phyloP scores from a whole-genome alignment of 2,113 vertebrate genomes.

The Pseudopodoces humilis region DNA sequence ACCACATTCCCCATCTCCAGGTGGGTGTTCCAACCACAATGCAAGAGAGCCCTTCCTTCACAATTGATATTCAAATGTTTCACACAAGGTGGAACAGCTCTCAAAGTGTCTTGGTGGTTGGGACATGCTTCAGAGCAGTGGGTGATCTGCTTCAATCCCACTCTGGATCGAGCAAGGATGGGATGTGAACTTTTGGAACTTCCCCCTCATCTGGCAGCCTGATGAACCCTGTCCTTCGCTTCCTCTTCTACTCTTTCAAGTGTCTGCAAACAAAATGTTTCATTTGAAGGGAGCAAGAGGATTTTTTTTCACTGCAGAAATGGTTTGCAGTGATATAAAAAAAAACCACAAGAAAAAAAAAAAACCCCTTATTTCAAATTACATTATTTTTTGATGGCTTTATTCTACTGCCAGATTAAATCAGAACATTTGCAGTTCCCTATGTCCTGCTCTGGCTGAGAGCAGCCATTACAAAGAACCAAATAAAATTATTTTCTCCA shows the following conservation, averaged over 20 bases:
- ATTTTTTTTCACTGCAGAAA: not conserved
- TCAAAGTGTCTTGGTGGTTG: conserved; percentile 10
- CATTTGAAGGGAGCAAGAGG: not conserved
- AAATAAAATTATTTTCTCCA: not conserved
- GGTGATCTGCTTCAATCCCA: conserved; percentile 27
- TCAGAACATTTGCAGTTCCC: not conserved
- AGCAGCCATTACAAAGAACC: not conserved
- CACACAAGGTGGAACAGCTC: conserved; percentile 11
- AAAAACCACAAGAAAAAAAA: not conserved
- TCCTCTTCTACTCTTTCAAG: conserved; percentile 52
- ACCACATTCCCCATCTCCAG: conserved; percentile 19
- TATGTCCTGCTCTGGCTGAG: not conserved
- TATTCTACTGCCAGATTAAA: conserved; percentile 45
- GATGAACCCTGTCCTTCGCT: conserved; percentile 30
- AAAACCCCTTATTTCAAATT: not conserved
- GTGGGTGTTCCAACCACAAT: conserved; percentile 49
- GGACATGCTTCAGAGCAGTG: not conserved
- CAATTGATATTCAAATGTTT: conserved; percentile 22
- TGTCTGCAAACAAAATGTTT: conserved; percentile 40
- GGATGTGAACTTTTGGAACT: conserved; percentile 56
- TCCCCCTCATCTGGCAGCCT: conserved; percentile 56
- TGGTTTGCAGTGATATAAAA: not conserved
- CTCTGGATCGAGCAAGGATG: not conserved
- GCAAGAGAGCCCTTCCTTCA: not conserved
- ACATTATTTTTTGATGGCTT: not conserved